A percentile compares a stretch with the other conserved stretches of the same genome.
Evolutionary conservation across 2,113 vertebrate genomes (phyloP).

Genomic region (Sphaerodactylus townsendi): DNA sequence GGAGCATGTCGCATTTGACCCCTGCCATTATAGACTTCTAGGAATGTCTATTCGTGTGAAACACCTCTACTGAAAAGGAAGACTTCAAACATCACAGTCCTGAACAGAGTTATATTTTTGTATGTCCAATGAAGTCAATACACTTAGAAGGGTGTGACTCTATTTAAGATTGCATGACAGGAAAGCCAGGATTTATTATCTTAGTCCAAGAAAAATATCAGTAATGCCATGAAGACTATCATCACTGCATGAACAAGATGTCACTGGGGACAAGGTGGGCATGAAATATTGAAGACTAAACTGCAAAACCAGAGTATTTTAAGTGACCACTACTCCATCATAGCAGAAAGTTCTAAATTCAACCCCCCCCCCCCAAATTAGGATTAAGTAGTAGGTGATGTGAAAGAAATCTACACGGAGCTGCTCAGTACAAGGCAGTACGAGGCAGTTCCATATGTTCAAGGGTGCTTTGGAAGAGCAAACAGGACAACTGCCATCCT

Average conservation of each 20-base stretch:
- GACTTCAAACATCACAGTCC: background rate
- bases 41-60: slow-evolving; percentile 10
- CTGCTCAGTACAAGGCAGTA: no score
- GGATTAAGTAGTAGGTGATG: no score
- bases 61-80: background rate
- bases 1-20: background rate
- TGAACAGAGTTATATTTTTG: no score
- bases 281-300: background rate
- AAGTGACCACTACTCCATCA: background rate
- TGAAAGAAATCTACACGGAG: no score
- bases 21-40: background rate
- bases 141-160: no score
- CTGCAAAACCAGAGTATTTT: background rate
- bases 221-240: background rate
- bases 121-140: no score
- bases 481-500: background rate
- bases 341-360: no score
- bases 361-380: no score
- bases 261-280: background rate
- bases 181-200: background rate
- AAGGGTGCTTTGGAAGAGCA: background rate
- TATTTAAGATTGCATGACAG: no score
- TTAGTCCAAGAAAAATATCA: background rate
- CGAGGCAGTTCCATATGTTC: no score
- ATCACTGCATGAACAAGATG: background rate